Evolutionary conservation across 2,113 vertebrate species (phyloP), one percentile per base, ranked within the genome.

Genomic region (Fregata magnificens): DNA sequence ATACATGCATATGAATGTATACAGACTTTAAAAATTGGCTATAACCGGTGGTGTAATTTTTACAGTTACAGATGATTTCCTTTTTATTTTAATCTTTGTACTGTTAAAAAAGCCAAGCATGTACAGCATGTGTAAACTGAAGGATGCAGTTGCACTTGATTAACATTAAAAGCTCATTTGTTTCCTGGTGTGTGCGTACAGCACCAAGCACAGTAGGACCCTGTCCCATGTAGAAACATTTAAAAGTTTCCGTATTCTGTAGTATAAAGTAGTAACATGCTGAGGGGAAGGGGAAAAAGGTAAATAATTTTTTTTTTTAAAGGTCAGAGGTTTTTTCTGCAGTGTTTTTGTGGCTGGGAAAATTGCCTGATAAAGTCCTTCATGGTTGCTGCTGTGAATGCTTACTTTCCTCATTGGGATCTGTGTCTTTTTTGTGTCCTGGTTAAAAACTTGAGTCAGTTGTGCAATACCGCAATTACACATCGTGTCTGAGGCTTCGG

Each of bases 111-210:
- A 91, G 55, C 17, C 74, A 69, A 78, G 34, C 79, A 73, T 70
- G 42, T 94, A 76, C 34, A 71, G 56, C 26, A 16, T 34, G 11
- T 63, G 42, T 93, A 95, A 88, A 77, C 40, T 36, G 53, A 85
- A 82, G 50, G 83, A 83, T 63, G 50, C 26, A 50, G 55, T 91
- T 95, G 95, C 3, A 4, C 50, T 93, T 77, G 82, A 87, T 95
- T 91, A 91, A 73, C 78, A 58, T 86, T 91, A 82, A 94, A 94
- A 90, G 22, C 66, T 90, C 24, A 18, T 96, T 93, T 93, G 45
- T 94, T 89, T 86, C 83, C 40, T 66, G 8, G 9, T 19, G 40
- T 87, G n/a, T 93, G 31, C 93, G 53, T 91, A 40, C 32, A 71
- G 45, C 55, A 52, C 55, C 0, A 0, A 62, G 67, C 82, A 47